These are phyloP conservation scores for Pecten maximus DNA, from an alignment of 2,888 invertebrate species.

Conservation along the genomic window DNA sequence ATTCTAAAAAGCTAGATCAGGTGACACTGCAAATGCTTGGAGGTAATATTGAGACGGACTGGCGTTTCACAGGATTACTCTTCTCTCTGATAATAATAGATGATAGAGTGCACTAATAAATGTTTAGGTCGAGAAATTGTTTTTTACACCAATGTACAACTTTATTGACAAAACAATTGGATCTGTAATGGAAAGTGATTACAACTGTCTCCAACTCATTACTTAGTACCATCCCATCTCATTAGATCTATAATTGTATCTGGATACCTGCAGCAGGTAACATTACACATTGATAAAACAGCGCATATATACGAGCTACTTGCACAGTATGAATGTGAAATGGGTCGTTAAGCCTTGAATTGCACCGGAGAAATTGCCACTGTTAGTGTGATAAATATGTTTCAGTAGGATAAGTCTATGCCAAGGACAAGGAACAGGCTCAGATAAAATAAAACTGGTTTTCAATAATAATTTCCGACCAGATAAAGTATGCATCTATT, in stretches of 20 bases:
- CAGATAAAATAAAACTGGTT: not conserved
- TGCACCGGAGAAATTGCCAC: not conserved
- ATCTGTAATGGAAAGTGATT: not conserved
- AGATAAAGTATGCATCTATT: not conserved
- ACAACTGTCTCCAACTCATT: not conserved
- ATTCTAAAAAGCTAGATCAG: too few relatives aligned
- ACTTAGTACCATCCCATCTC: not conserved
- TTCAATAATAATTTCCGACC: not conserved
- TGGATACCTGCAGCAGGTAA: not conserved
- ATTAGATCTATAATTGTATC: not conserved
- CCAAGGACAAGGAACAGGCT: not conserved
- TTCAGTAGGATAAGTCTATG: not conserved
- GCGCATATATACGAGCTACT: not conserved
- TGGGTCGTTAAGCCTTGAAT: not conserved
- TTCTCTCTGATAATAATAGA: too few relatives aligned
- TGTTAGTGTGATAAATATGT: not conserved
- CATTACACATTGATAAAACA: not conserved
- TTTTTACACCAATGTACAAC: not conserved
- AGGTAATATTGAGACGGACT: too few relatives aligned
- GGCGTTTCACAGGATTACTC: too few relatives aligned
- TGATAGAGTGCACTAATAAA: too few relatives aligned
- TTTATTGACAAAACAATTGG: not conserved
- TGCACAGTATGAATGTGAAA: not conserved
- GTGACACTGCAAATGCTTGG: too few relatives aligned
- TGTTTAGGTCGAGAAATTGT: too few relatives aligned